A percentile compares a stretch with the other conserved stretches of the same genome.
Evolutionary conservation across 2,113 vertebrate genomes (phyloP).

Genomic region (Megaleporinus macrocephalus): DNA sequence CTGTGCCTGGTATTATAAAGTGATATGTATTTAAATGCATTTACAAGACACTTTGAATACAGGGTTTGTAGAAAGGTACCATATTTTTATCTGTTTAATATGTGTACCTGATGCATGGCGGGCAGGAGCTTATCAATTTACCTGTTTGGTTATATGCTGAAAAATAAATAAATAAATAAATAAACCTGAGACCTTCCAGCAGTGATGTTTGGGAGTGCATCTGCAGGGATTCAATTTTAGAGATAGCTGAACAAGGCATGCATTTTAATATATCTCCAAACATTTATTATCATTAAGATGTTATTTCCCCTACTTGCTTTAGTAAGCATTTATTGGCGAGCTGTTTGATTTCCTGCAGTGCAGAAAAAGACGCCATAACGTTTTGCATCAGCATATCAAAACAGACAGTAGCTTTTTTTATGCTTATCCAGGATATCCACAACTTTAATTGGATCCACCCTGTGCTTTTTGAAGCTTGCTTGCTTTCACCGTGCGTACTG

Average conservation of each 20-base stretch:
- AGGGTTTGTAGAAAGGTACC: too few relatives aligned
- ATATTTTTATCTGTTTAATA: neutral
- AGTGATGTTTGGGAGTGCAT: neutral
- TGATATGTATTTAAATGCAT: too few relatives aligned
- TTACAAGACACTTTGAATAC: too few relatives aligned
- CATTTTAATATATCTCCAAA: conserved; percentile 58
- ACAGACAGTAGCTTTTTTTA: conserved; percentile 41
- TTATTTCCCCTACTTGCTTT: conserved; percentile 63
- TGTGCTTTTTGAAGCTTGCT: neutral
- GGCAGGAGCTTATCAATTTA: conserved; percentile 12
- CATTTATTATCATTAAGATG: conserved; percentile 71
- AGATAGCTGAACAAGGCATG: conserved; percentile 56
- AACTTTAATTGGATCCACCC: neutral
- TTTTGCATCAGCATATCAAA: conserved; percentile 63
- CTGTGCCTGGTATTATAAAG: too few relatives aligned
- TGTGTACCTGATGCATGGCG: neutral
- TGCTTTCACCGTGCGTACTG: neutral
- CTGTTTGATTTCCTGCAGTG: conserved; percentile 50
- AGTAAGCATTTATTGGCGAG: conserved; percentile 65
- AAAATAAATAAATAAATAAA: neutral
- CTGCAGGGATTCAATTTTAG: conserved; percentile 54
- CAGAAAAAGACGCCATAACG: conserved; percentile 35
- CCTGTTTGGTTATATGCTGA: conserved; percentile 21
- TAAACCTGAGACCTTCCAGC: neutral
- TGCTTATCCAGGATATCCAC: conserved; percentile 52